A percentile compares a stretch with the other conserved stretches of the same genome.
phyloP scores from a whole-genome alignment of 2,888 invertebrate species.

The Ypsolopha sequella region DNA sequence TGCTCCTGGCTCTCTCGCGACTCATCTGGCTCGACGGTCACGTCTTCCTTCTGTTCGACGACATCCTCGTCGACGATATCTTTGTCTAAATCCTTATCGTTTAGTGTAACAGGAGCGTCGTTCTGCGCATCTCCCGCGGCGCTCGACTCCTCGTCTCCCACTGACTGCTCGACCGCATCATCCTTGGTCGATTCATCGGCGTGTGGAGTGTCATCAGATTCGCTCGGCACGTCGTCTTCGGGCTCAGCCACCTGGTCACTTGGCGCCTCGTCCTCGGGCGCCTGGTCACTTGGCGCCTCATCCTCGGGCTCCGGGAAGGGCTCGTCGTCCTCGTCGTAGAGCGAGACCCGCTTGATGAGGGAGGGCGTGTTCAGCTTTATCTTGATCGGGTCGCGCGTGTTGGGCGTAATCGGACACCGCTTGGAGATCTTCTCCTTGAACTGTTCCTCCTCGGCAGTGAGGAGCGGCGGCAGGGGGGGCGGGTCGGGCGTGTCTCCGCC shows the following conservation, averaged over 20 bases:
- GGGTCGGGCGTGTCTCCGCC: constrained; percentile 14
- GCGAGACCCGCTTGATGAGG: constrained; percentile 59
- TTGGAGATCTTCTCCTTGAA: constrained; percentile 49
- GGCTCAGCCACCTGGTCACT: not conserved
- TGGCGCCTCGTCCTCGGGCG: constrained; percentile 6
- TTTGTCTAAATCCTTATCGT: constrained; percentile 29
- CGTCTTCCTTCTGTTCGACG: constrained; percentile 18
- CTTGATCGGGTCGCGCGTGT: constrained; percentile 51
- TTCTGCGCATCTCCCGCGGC: not conserved
- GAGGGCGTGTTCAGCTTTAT: constrained; percentile 57
- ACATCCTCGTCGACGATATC: constrained; percentile 45
- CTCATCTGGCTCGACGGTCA: constrained; percentile 15
- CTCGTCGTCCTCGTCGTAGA: constrained; percentile 69
- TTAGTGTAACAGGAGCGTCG: not conserved
- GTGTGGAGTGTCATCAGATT: not conserved
- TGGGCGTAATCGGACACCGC: constrained; percentile 46
- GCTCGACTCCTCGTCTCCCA: not conserved
- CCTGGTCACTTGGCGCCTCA: constrained; percentile 1
- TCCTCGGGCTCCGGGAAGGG: not conserved
- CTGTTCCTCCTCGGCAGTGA: constrained; percentile 25
- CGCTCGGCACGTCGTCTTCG: not conserved
- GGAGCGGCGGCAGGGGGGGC: constrained; percentile 10
- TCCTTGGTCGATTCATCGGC: not conserved
- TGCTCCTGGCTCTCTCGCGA: not conserved
- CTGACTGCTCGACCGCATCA: constrained; percentile 6